Conservation (phyloP, 2,888 invertebrate genomes). For the Acheta domesticus region DNA sequence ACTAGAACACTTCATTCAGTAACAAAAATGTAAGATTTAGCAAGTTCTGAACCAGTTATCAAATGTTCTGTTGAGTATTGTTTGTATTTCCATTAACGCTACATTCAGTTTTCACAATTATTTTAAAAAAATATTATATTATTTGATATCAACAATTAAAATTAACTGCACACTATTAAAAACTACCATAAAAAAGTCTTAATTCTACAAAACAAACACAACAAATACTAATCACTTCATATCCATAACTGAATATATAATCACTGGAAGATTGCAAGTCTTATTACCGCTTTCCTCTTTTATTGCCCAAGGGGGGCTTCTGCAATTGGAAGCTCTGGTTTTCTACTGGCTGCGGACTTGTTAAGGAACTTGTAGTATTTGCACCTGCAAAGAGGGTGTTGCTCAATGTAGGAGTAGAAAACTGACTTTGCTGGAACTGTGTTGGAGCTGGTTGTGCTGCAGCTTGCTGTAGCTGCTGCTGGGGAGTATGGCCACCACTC, state of each 20-base stretch:
- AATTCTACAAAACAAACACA: background rate
- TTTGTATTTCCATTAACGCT: no score
- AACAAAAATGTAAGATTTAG: no score
- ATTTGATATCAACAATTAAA: no score
- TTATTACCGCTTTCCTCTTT: slow-evolving; percentile 63
- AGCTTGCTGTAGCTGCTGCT: slow-evolving; percentile 28
- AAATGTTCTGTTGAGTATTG: no score
- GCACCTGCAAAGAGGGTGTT: slow-evolving; percentile 29
- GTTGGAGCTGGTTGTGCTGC: slow-evolving; percentile 20
- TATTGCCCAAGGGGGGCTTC: slow-evolving; percentile 65
- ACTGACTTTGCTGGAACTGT: slow-evolving; percentile 22
- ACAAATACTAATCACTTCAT: background rate
- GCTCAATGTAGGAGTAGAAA: slow-evolving; percentile 22
- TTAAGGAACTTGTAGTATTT: slow-evolving; percentile 30
- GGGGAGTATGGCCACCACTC: slow-evolving; percentile 21
- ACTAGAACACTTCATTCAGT: no score
- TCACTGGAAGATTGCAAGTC: background rate
- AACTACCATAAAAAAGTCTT: background rate
- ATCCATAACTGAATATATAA: no score
- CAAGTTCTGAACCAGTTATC: no score
- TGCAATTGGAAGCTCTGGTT: slow-evolving; percentile 60
- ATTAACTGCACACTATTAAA: no score
- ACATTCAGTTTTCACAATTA: background rate
- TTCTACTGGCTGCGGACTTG: slow-evolving; percentile 42
- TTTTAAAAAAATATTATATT: background rate